phyloP scores from a whole-genome alignment of 2,888 invertebrate genomes.

The Zelleria hepariella region DNA sequence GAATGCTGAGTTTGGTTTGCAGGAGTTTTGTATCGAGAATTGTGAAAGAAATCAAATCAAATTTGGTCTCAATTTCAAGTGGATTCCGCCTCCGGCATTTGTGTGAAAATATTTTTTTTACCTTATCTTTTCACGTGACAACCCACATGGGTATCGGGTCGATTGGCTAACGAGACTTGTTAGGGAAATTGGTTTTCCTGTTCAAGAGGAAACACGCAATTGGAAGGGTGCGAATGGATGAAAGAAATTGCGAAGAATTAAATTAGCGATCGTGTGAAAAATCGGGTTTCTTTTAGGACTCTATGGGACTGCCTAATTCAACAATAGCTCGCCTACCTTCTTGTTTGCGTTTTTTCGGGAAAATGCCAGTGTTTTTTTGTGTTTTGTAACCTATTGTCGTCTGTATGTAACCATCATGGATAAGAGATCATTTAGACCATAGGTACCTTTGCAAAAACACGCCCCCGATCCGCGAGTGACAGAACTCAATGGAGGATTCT shows the following conservation, averaged over 20 bases:
- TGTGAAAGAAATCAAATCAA: slow-evolving; percentile 1
- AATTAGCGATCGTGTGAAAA: background rate
- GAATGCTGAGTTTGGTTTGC: background rate
- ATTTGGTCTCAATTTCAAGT: slow-evolving; percentile 2
- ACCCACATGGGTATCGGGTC: background rate
- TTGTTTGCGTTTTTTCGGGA: background rate
- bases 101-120: background rate
- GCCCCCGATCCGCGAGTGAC: too few relatives aligned
- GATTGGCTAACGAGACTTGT: background rate
- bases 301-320: too few relatives aligned
- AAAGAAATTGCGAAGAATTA: background rate
- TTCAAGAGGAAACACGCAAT: background rate
- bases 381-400: too few relatives aligned
- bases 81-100: background rate
- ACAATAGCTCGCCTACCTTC: too few relatives aligned
- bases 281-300: background rate
- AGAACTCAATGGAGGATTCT: too few relatives aligned
- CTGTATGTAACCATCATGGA: too few relatives aligned
- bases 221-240: background rate
- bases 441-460: too few relatives aligned
- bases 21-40: background rate
- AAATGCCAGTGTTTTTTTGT: too few relatives aligned
- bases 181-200: background rate
- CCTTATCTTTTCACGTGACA: background rate
- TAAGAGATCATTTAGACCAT: too few relatives aligned